phyloP scores from a whole-genome alignment of 2,797 vertebrate species.

The Pseudopleuronectes americanus region DNA sequence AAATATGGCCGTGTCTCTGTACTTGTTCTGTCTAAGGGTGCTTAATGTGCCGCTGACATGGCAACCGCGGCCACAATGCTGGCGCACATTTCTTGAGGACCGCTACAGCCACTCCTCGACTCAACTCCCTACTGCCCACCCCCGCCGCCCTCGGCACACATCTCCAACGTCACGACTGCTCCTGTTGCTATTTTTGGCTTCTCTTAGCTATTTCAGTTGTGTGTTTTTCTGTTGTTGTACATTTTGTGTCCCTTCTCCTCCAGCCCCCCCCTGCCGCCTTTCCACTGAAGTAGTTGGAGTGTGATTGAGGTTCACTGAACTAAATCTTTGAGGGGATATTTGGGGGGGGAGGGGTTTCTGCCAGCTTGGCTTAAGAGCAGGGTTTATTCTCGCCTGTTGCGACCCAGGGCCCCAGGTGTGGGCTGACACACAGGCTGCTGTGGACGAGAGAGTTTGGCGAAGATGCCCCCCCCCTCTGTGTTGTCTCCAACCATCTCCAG shows the following conservation, averaged over 20 bases:
- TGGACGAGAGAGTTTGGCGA: conserved; percentile 39
- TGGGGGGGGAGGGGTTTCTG: not conserved
- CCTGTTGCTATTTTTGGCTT: conserved; percentile 74
- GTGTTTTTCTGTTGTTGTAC: conserved; percentile 70
- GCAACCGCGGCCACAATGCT: conserved; percentile 67
- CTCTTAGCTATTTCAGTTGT: conserved; percentile 71
- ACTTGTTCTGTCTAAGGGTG: conserved; percentile 66
- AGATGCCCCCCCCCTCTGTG: conserved; percentile 47
- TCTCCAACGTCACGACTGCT: conserved; percentile 63
- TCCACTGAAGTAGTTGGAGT: conserved; percentile 62
- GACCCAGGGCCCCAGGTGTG: conserved; percentile 52
- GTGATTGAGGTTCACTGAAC: conserved; percentile 57
- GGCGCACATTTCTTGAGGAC: conserved; percentile 71
- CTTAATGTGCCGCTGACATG: conserved; percentile 73
- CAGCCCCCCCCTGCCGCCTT: conserved; percentile 15
- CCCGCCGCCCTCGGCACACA: conserved; percentile 54
- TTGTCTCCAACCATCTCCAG: conserved; percentile 34
- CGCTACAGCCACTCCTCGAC: conserved; percentile 67
- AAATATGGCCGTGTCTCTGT: conserved; percentile 62
- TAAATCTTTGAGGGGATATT: conserved; percentile 36
- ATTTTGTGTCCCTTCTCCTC: conserved; percentile 56
- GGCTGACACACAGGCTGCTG: conserved; percentile 25
- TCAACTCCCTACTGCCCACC: conserved; percentile 48
- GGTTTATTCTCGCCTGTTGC: conserved; percentile 39
- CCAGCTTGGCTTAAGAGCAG: conserved; percentile 37